Evolutionary conservation across 2,888 invertebrate genomes (phyloP), one percentile per base, ranked within the genome.

Genomic region (Altica lythri): DNA sequence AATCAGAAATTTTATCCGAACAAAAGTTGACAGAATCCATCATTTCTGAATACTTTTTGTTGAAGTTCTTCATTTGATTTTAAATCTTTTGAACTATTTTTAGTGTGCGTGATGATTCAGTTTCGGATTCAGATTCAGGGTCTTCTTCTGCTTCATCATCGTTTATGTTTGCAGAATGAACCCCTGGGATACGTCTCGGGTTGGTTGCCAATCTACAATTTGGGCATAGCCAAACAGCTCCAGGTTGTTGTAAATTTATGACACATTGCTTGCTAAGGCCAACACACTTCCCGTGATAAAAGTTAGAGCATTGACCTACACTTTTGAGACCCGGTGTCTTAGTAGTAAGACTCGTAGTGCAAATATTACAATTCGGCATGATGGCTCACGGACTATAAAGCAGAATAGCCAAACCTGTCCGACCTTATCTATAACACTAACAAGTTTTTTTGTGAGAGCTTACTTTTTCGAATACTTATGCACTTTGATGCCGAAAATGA

Each of bases 21-120:
- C 30, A 30, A 30, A 30, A 30, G n/a, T 30, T 30, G 30, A 30
- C 30, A 12, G 30, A 30, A 30, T 30, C 30, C n/a, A 30, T 4
- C 12, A 30, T 30, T 5, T 30, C n/a, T 4, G 5, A 30, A n/a
- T 30, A 30, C 4, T n/a, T 30, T 30, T 30, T 30, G 12, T 30
- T 30, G 30, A 30, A 30, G n/a, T n/a, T n/a, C n/a, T n/a, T n/a
- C 25, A 25, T 25, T 25, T 25, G 25, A 5, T 5, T 6, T 25
- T 25, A 9, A 25, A 25, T 25, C 25, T 5, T 25, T 25, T 25
- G 25, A 5, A 25, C 25, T 25, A 25, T 25, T 25, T 25, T 25
- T 5, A 25, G 25, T 5, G 25, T 25, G 25, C 25, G 25, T 6
- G 25, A 25, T 25, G 25, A 25, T 25, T 25, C 25, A 9, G 25